Evolutionary conservation across 2,888 invertebrate genomes (phyloP), one percentile per base, ranked within the genome.

Genomic region (Ochlodes sylvanus): DNA sequence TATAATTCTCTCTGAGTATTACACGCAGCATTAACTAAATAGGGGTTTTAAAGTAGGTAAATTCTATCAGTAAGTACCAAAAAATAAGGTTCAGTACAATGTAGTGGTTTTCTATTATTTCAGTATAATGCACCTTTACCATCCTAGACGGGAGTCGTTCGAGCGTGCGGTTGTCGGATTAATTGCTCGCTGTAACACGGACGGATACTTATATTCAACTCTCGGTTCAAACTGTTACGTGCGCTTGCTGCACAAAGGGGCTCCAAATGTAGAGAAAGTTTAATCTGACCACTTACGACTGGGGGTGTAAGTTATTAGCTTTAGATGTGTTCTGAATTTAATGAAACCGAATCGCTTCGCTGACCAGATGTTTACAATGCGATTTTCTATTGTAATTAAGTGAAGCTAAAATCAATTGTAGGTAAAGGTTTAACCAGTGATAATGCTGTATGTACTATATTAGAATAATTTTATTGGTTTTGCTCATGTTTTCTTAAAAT

Each of bases 111-210:
- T 7, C 1, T 19, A 17, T 50, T 19, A 19, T 21, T 9, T 50
- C 6, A 50, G 50, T 50, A 12, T 17, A 19, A 50, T 19, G 10
- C 50, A 50, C 12, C 50, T 50, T 84, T 85, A 84, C 82, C 82
- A 83, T 73, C 77, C 78, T 81, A 80, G 83, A 76, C 77, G 76
- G 76, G 77, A 82, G 77, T 82, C 81, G 77, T 76, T 81, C 77
- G 76, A 80, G 81, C 83, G 82, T 83, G 82, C 79, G 82, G 81
- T 82, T 80, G 77, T 75, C 79, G 72, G 76, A 81, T 85, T 86
- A 86, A 89, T 87, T 86, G 77, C 75, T 76, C 70, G 74, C 75
- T 73, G 73, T 73, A 69, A 70, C 73, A 70, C 71, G 69, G 63
- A 52, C 38, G 63, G 57, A 72, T 72, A 73, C 73, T 75, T 74